These are phyloP conservation scores for Rhagonycha fulva DNA, from an alignment of 2,888 invertebrate species.

Conservation along the genomic window DNA sequence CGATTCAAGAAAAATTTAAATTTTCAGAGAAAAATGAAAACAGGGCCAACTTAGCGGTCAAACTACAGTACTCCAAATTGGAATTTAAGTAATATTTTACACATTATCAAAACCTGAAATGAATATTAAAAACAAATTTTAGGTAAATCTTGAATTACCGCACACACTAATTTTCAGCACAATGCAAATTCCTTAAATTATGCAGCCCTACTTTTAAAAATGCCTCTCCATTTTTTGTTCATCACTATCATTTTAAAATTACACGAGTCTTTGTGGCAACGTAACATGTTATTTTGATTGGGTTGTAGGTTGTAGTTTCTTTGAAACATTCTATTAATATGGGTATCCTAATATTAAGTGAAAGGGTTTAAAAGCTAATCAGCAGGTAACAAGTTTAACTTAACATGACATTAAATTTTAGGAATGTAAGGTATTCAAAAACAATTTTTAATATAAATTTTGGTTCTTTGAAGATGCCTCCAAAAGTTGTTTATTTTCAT, in stretches of 20 bases:
- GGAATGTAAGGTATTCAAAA: neutral
- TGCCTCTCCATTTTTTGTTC: neutral
- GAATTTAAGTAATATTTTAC: no score
- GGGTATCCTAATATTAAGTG: neutral
- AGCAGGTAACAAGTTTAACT: neutral
- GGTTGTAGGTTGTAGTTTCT: neutral
- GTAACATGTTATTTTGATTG: conserved; percentile 8
- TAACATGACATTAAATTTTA: neutral
- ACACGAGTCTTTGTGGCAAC: neutral
- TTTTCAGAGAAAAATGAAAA: no score
- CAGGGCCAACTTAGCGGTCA: no score
- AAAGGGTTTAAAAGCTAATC: neutral
- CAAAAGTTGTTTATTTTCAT: neutral
- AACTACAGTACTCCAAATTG: no score
- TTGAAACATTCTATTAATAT: conserved; percentile 1
- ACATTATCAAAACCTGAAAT: no score
- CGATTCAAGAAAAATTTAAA: no score
- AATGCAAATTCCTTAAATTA: neutral
- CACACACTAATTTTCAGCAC: neutral
- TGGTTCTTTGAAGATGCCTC: neutral
- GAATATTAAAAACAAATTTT: neutral
- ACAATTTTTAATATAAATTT: neutral
- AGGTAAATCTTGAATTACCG: neutral
- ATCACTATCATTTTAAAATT: conserved; percentile 8
- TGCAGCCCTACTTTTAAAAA: neutral